These are phyloP conservation scores for Mus musculus DNA, from an alignment of 2,113 vertebrate genomes.

Conservation along the genomic window GRCm39 chr1:151918501-151919000, in stretches of 20 bases:
- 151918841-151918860: conserved; percentile 18
- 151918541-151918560: background rate
- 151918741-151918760: too few species aligned
- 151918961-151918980: background rate
- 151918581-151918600: background rate
- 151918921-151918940: background rate
- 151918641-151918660: too few species aligned
- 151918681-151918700: too few species aligned
- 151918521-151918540: background rate
- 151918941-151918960: background rate
- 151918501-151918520: background rate
- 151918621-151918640: too few species aligned
- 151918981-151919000: background rate
- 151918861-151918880: background rate
- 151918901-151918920: background rate
- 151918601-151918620: too few species aligned
- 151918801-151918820: background rate
- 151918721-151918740: too few species aligned
- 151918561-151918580: background rate
- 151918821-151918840: conserved; percentile 24
- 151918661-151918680: too few species aligned
- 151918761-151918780: too few species aligned
- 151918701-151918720: too few species aligned
- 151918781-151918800: too few species aligned
- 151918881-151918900: conserved; percentile 12